These are phyloP conservation scores for Cabera pusaria DNA, from an alignment of 2,888 invertebrate genomes.

Conservation along the genomic window DNA sequence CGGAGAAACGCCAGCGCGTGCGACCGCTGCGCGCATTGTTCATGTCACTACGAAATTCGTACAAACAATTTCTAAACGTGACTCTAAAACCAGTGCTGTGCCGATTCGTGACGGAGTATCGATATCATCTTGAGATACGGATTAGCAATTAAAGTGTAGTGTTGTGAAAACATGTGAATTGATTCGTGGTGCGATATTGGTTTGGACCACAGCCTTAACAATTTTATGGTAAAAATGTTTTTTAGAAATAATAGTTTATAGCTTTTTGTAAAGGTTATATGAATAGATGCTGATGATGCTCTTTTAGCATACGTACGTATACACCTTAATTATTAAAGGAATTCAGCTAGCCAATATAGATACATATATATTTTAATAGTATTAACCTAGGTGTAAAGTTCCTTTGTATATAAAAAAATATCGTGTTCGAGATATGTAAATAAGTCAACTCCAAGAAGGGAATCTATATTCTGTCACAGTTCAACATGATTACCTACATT, in stretches of 20 bases:
- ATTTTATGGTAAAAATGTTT: slow-evolving; percentile 67
- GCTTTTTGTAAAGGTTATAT: too few relatives aligned
- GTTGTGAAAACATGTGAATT: slow-evolving; percentile 62
- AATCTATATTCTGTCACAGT: slow-evolving; percentile 13
- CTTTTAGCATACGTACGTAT: too few relatives aligned
- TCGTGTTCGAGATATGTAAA: too few relatives aligned
- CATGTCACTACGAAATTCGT: slow-evolving; percentile 37
- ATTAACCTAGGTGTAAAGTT: too few relatives aligned
- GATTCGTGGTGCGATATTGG: slow-evolving; percentile 47
- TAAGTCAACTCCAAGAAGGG: slow-evolving; percentile 21
- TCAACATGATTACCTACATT: slow-evolving; percentile 8
- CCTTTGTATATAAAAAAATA: slow-evolving; percentile 10
- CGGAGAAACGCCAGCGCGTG: slow-evolving; percentile 50
- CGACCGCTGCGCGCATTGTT: slow-evolving; percentile 50
- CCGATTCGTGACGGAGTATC: slow-evolving; percentile 47
- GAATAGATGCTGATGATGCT: too few relatives aligned
- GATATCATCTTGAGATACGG: slow-evolving; percentile 44
- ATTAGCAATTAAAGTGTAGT: slow-evolving; percentile 47
- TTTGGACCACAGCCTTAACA: slow-evolving; percentile 51
- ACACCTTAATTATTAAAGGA: too few relatives aligned
- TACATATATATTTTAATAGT: too few relatives aligned
- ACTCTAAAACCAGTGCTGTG: slow-evolving; percentile 55
- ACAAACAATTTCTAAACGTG: slow-evolving; percentile 52
- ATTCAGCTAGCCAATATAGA: too few relatives aligned
- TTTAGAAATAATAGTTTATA: too few relatives aligned